Percentiles rank a stretch among this genome's conserved stretches.
These are phyloP conservation scores for Xiphorhynchus erythropygius DNA, from an alignment of 2,797 vertebrate species.

Conservation along the genomic window DNA sequence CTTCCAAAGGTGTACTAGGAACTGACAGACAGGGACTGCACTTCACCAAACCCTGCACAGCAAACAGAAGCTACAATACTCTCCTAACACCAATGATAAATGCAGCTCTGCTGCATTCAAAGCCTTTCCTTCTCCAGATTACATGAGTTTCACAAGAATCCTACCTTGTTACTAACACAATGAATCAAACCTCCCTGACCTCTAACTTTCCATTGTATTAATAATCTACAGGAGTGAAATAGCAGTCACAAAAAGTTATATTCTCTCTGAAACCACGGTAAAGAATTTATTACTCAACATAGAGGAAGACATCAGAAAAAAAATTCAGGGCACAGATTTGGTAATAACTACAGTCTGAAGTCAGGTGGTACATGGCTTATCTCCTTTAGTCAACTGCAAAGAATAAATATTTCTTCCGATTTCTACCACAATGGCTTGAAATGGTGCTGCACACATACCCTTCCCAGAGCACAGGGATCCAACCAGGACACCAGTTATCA, in stretches of 20 bases:
- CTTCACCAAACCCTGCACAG: background rate
- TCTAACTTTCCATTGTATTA: background rate
- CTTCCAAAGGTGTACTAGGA: background rate
- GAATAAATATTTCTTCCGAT: background rate
- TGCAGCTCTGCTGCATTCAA: background rate
- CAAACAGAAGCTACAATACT: background rate
- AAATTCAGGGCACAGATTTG: background rate
- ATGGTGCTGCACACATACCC: background rate
- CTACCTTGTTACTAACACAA: background rate
- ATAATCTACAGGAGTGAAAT: background rate
- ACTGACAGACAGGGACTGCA: background rate
- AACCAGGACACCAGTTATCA: background rate
- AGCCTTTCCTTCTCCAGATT: background rate
- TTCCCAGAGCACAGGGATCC: background rate
- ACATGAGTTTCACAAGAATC: background rate
- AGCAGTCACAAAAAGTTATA: background rate
- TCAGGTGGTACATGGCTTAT: background rate
- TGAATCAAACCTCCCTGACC: background rate
- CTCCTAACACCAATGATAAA: background rate
- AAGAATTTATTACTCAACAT: background rate
- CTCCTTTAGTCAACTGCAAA: background rate
- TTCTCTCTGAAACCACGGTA: background rate
- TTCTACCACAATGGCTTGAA: background rate
- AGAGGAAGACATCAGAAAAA: background rate
- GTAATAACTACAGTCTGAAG: background rate